Evolutionary conservation across 2,797 vertebrate species (phyloP).

Genomic region (Erethizon dorsatum): DNA sequence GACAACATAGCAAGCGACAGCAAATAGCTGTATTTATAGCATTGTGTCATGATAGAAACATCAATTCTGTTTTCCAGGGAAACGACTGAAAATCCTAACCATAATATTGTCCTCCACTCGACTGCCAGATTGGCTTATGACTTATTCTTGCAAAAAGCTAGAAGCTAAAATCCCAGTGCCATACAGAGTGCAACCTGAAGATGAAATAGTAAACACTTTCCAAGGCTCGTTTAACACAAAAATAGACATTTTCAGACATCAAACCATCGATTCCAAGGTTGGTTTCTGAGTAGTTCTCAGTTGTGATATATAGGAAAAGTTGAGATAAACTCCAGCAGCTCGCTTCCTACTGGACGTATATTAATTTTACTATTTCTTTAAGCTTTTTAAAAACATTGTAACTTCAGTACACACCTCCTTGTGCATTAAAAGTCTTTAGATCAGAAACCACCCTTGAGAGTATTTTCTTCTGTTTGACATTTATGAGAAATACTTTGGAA

Average conservation of each 20-base stretch:
- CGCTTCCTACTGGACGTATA: neutral
- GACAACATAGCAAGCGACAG: neutral
- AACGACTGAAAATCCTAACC: slow-evolving; percentile 67
- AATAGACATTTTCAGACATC: slow-evolving; percentile 33
- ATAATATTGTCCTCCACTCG: slow-evolving; percentile 47
- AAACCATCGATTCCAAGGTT: neutral
- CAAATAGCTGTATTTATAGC: slow-evolving; percentile 62
- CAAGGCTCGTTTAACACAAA: slow-evolving; percentile 66
- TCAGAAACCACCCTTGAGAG: neutral
- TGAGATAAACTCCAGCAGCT: neutral
- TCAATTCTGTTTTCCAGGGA: slow-evolving; percentile 63
- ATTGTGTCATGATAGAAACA: slow-evolving; percentile 70
- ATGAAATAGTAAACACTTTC: slow-evolving; percentile 73
- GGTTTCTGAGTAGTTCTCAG: neutral
- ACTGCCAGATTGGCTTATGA: slow-evolving; percentile 63
- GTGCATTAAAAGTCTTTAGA: neutral
- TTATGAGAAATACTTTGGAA: neutral
- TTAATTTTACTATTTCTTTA: neutral
- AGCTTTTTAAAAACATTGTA: neutral
- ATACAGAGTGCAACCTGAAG: slow-evolving; percentile 40
- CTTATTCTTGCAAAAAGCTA: slow-evolving; percentile 66
- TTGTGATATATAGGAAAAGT: neutral
- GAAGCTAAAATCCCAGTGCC: slow-evolving; percentile 40
- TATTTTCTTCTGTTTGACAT: neutral
- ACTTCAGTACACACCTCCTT: neutral